Evolutionary conservation across 2,888 invertebrate species (phyloP).

Genomic region (Athalia cordata): DNA sequence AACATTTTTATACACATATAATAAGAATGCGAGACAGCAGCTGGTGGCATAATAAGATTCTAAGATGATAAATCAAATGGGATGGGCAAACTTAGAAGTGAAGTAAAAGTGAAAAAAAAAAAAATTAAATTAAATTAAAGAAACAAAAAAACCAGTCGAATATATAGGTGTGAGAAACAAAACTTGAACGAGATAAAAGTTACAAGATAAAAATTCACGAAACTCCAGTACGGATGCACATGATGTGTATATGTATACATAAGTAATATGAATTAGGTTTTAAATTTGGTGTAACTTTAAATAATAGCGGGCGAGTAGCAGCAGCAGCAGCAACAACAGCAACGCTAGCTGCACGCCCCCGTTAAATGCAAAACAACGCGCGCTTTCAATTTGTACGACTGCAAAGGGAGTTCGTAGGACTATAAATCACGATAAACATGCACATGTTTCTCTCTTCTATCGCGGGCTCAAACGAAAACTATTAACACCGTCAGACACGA

Average conservation of each 20-base stretch:
- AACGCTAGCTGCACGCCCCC: slow-evolving; percentile 59
- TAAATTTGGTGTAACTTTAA: slow-evolving; percentile 20
- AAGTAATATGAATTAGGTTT: neutral
- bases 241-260: neutral
- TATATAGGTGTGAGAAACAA: slow-evolving; percentile 10
- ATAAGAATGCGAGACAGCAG: neutral
- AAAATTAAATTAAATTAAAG: neutral
- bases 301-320: no score
- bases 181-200: slow-evolving; percentile 2
- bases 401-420: slow-evolving; percentile 54
- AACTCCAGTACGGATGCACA: neutral
- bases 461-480: slow-evolving; percentile 60
- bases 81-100: neutral
- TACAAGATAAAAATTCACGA: neutral
- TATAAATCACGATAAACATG: slow-evolving; percentile 72
- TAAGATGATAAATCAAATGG: slow-evolving; percentile 26
- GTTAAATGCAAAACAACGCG: slow-evolving; percentile 68
- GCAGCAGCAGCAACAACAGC: slow-evolving; percentile 13
- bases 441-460: slow-evolving; percentile 69
- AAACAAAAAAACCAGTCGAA: neutral
- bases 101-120: neutral
- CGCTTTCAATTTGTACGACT: slow-evolving; percentile 48
- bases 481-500: slow-evolving; percentile 54
- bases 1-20: neutral
- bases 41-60: neutral